Evolutionary conservation across 2,797 vertebrate species (phyloP).

Genomic region (Artibeus lituratus): DNA sequence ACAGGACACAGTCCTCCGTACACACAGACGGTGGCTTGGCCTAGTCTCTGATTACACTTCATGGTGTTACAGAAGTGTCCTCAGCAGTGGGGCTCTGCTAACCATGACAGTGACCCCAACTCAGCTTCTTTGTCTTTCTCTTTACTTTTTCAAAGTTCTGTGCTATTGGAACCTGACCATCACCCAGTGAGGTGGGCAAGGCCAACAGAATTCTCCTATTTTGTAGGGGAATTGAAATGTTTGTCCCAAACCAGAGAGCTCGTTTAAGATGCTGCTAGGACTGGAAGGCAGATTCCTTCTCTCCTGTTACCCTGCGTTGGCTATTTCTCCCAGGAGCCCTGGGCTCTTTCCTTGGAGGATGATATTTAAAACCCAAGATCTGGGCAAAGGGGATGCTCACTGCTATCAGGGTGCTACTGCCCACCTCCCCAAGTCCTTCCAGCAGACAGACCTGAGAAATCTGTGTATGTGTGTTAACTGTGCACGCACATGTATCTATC

Average conservation of each 20-base stretch:
- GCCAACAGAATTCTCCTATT: neutral
- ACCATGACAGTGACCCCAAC: neutral
- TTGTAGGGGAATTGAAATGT: neutral
- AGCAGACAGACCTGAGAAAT: neutral
- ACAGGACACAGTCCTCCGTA: rapidly evolving
- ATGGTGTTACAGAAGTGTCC: neutral
- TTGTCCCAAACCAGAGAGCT: neutral
- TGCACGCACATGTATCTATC: too few species aligned
- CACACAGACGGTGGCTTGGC: neutral
- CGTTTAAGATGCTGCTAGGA: neutral
- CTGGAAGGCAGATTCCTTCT: neutral
- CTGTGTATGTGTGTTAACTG: neutral
- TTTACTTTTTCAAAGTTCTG: neutral
- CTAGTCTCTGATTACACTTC: neutral
- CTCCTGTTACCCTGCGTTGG: neutral
- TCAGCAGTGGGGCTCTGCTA: neutral
- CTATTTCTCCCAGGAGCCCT: neutral
- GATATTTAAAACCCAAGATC: neutral
- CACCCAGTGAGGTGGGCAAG: neutral
- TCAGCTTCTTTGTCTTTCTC: neutral
- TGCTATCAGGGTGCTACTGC: too few species aligned
- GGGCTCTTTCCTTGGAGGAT: neutral
- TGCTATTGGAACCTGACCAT: neutral
- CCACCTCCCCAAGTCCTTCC: neutral
- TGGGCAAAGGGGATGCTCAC: neutral